Conservation (phyloP, 2,888 invertebrate genomes). For the Pinctada fucata region DNA sequence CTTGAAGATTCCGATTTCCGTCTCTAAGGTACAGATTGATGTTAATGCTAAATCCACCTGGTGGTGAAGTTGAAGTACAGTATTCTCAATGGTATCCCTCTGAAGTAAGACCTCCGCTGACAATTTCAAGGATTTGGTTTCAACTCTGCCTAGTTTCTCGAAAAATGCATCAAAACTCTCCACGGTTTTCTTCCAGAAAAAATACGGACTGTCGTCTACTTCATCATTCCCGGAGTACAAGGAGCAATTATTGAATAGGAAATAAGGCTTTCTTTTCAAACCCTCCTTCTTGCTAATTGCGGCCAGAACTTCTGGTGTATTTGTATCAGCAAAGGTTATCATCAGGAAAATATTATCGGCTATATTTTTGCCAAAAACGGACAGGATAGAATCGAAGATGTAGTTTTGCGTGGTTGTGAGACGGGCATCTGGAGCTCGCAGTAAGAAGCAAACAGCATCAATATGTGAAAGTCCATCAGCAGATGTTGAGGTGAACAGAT, state of each 20-base stretch:
- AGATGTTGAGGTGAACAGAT: constrained; percentile 38
- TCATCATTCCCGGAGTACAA: constrained; percentile 41
- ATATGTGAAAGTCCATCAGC: constrained; percentile 40
- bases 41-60: constrained; percentile 40
- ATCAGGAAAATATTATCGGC: constrained; percentile 44
- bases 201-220: constrained; percentile 32
- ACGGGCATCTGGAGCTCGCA: constrained; percentile 48
- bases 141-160: constrained; percentile 31
- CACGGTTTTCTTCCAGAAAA: constrained; percentile 50
- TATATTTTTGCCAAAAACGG: constrained; percentile 52
- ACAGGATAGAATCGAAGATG: constrained; percentile 48
- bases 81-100: constrained; percentile 44
- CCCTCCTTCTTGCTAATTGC: constrained; percentile 40
- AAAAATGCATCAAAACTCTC: constrained; percentile 46
- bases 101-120: constrained; percentile 48
- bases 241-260: constrained; percentile 51
- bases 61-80: constrained; percentile 33
- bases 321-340: constrained; percentile 53
- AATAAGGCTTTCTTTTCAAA: constrained; percentile 39
- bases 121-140: constrained; percentile 45
- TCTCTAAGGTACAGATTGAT: constrained; percentile 25
- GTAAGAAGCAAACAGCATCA: constrained; percentile 53
- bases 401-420: constrained; percentile 49
- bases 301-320: constrained; percentile 45
- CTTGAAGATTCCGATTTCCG: constrained; percentile 35